phyloP scores from a whole-genome alignment of 2,113 vertebrate genomes.

The Orycteropus afer region DNA sequence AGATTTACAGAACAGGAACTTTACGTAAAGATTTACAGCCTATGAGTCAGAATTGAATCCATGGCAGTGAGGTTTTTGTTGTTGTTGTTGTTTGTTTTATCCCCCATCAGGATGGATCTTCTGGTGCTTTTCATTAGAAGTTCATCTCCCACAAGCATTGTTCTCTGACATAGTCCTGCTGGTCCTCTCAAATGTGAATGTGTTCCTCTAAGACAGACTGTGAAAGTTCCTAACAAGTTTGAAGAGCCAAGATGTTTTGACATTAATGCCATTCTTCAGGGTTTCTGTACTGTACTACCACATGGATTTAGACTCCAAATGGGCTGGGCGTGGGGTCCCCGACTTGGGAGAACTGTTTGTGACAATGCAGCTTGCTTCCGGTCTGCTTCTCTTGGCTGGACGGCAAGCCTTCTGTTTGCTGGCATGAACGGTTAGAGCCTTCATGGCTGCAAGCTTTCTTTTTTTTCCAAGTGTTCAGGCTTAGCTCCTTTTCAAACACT shows the following conservation, averaged over 20 bases:
- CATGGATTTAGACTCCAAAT: background rate
- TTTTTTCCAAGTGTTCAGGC: no score
- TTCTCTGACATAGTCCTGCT: rapidly evolving
- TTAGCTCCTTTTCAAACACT: background rate
- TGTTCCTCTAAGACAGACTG: rapidly evolving
- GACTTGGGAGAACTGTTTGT: rapidly evolving
- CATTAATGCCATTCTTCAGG: background rate
- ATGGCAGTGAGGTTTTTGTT: no score
- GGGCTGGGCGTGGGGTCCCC: rapidly evolving
- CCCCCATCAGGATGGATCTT: rapidly evolving
- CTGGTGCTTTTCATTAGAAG: rapidly evolving
- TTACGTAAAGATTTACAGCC: no score
- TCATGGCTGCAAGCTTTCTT: background rate
- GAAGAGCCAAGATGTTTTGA: background rate
- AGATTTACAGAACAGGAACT: no score
- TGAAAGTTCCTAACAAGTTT: rapidly evolving
- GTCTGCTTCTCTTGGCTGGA: rapidly evolving
- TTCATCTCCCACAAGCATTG: rapidly evolving
- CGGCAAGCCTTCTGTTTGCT: background rate
- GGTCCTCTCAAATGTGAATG: rapidly evolving
- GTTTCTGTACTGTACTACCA: rapidly evolving
- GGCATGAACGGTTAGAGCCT: rapidly evolving
- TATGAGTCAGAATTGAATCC: no score
- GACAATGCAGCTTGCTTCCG: background rate
- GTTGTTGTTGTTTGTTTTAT: no score